Base-by-base conservation (phyloP, 1,140 invertebrate genomes). In the Anagrus nilaparvatae region DNA sequence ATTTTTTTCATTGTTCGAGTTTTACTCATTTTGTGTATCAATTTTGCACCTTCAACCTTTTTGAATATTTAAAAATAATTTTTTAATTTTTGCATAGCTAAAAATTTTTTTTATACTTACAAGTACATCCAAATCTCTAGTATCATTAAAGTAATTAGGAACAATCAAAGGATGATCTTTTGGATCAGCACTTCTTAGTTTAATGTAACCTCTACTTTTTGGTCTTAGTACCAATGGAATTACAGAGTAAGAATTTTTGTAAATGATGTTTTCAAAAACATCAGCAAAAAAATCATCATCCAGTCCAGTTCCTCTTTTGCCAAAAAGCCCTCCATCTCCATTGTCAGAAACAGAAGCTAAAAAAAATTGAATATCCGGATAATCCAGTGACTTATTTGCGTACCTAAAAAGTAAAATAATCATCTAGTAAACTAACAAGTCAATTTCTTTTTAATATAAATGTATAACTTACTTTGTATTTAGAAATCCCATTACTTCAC, bases 321-420 rank as follows among this genome's bases (percentile, higher is more conserved):
- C 71, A 40, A 81, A 76, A 18, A 79, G 44, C 2, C 87, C 86
- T 2, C 83, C 84, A 50, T 91, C 87, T 3, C 81, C 73, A 30
- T 77, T 81, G 42, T 85, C 82, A 8, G 77, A 71, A 20, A 74
- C 77, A 2, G 81, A 72, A 3, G 76, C 73, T 44, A 87, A 64
- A 46, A 87, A 82, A 5, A 86, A 55, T 52, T 89, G 83, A 27
- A 89, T 71, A 53, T 90, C 86, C 0, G 87, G 87, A 67, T 75
- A 82, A 56, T 73, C 65, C 24, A 39, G 12, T 18, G 6, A 35
- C 12, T 5, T 13, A 9, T 24, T 19, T 45, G 77, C 75, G 42
- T 79, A 84, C 39, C 71, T 70, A 21, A 29, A 52, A 43, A 42
- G 24, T 18, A 16, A 39, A 18, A 27, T 39, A 47, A 23, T 40